Base-by-base conservation (phyloP, 2,888 invertebrate genomes). In the Aleiodes alternator region DNA sequence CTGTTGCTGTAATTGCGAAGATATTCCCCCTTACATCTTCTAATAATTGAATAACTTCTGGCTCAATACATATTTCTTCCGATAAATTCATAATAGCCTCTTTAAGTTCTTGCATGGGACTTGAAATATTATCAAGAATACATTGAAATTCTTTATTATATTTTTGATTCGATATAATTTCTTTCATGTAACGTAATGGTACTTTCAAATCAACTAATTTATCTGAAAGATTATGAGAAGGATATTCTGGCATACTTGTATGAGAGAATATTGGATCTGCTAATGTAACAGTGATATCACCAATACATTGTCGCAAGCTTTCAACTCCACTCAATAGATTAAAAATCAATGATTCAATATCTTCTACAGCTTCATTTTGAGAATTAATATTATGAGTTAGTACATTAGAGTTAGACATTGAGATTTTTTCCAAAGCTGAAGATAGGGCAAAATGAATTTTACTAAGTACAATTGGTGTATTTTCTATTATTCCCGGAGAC, bases 1-100 rank as follows among this genome's bases (percentile, higher is more conserved):
- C 80, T 9, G 81, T 72, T 0, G 84, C 84, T 0, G 83, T 80
- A 5, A 85, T 80, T 55, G 85, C 38, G 5, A 83, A 78, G 0
- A 81, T 75, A 59, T 86, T 85, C 51, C 84, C 86, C 57, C 86
- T 84, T 48, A 87, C 84, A 50, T 86, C 87, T 73, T 86, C 85
- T 4, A 88, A 71, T n/a, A 87, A 73, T 57, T 85, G 81, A 4
- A 86, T 48, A 14, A 87, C 72, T 0, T 82, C 76, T 6, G 79
- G 70, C n/a, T 84, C 76, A 0, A 70, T 53, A 7, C 81, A 81
- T 4, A 78, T 73, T 12, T 74, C 81, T 81, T 29, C 83, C 74
- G 0, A 79, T 75, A 23, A 87, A 79, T n/a, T 79, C 77, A 78
- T 72, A n/a, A 85, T 71, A 4, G 85, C 69, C 4, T 56, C 56